Percentiles rank a stretch among this genome's conserved stretches.
Conservation (phyloP, 2,888 invertebrate species). For the Apodemia mormo region DNA sequence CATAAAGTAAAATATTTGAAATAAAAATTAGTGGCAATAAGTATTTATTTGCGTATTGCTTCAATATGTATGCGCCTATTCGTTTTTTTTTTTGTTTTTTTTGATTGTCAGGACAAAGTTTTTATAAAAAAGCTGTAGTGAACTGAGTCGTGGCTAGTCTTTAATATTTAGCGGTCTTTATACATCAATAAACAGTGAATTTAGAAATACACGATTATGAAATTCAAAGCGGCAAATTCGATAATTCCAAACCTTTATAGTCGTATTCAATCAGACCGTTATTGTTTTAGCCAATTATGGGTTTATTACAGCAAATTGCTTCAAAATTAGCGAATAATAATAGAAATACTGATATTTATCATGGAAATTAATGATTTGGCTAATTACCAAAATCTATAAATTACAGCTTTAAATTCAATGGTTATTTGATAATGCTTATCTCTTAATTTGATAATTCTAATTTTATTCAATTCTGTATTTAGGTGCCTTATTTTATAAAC, state of each 20-base stretch:
- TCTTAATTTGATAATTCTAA: background rate
- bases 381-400: slow-evolving; percentile 17
- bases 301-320: slow-evolving; percentile 10
- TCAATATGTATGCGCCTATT: too few species aligned
- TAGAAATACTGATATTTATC: slow-evolving; percentile 17
- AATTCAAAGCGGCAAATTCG: background rate
- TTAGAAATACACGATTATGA: background rate
- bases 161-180: too few species aligned
- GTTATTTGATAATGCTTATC: background rate
- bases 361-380: slow-evolving; percentile 16
- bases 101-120: too few species aligned
- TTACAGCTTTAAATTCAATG: slow-evolving; percentile 2
- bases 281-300: slow-evolving; percentile 2
- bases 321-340: slow-evolving; percentile 13
- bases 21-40: too few species aligned
- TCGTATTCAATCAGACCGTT: slow-evolving; percentile 5
- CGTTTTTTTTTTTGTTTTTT: too few species aligned
- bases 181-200: background rate
- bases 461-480: background rate
- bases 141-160: too few species aligned
- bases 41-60: too few species aligned
- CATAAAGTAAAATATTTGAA: too few species aligned
- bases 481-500: background rate
- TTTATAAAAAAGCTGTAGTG: too few species aligned
- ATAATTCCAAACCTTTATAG: background rate